Percentiles rank a stretch among this genome's conserved stretches.
phyloP scores from a whole-genome alignment of 2,113 vertebrate species.

The Perca schrenkii region DNA sequence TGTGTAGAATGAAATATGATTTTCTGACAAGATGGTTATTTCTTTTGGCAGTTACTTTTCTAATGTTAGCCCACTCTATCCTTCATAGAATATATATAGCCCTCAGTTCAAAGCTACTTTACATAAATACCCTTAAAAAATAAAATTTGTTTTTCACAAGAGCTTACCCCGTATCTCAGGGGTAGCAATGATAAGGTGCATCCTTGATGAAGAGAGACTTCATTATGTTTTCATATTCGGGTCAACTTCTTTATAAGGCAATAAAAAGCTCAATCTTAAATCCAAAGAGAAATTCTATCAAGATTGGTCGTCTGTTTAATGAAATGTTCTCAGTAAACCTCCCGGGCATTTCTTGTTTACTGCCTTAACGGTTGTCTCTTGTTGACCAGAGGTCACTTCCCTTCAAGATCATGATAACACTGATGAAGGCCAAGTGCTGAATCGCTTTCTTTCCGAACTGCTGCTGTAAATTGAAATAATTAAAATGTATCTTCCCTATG shows the following conservation, averaged over 20 bases:
- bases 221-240: conserved; percentile 32
- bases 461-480: conserved; percentile 20
- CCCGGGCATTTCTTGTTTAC: conserved; percentile 21
- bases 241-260: conserved; percentile 17
- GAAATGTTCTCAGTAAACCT: conserved; percentile 12
- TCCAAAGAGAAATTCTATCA: conserved; percentile 19
- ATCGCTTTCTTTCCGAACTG: conserved; percentile 6
- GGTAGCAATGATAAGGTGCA: neutral
- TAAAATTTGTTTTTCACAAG: conserved; percentile 2
- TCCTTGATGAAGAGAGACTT: conserved; percentile 37
- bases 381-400: conserved; percentile 23
- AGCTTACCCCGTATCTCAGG: conserved; percentile 6
- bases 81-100: neutral
- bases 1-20: neutral
- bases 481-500: conserved; percentile 8
- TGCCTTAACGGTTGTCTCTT: conserved; percentile 24
- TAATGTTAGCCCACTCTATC: neutral
- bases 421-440: conserved; percentile 27
- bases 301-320: neutral
- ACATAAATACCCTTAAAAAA: neutral
- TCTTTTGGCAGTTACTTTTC: neutral
- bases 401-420: conserved; percentile 11
- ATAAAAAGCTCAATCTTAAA: conserved; percentile 26
- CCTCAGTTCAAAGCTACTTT: neutral
- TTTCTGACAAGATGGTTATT: neutral